phyloP scores from a whole-genome alignment of 2,888 invertebrate genomes.

The Calameuta filiformis region DNA sequence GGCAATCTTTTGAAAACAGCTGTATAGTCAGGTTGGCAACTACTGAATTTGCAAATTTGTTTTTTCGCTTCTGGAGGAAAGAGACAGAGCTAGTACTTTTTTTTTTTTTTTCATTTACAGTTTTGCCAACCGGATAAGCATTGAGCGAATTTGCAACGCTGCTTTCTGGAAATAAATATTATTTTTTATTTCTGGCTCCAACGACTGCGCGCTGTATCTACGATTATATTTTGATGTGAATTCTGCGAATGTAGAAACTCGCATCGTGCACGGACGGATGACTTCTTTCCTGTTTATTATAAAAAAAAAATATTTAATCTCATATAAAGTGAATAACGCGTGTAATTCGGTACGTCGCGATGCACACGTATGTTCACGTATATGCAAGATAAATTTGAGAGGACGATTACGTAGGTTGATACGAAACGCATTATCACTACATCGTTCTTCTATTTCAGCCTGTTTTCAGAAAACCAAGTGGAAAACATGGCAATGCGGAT shows the following conservation, averaged over 20 bases:
- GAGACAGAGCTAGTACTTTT: neutral
- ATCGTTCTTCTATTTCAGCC: neutral
- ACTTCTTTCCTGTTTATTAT: neutral
- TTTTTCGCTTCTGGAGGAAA: neutral
- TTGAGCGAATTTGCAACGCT: neutral
- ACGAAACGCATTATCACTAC: neutral
- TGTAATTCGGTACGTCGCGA: neutral
- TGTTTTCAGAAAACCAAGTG: neutral
- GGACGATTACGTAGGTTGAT: neutral
- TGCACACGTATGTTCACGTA: no score
- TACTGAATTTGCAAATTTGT: neutral
- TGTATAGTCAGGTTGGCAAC: neutral
- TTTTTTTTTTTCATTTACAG: neutral
- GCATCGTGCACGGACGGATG: neutral
- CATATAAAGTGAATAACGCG: neutral
- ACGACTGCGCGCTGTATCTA: neutral
- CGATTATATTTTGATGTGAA: neutral
- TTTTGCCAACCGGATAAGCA: neutral
- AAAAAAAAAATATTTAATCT: neutral
- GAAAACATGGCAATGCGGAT: neutral
- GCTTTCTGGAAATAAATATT: neutral
- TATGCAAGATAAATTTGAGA: no score
- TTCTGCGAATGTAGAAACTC: neutral
- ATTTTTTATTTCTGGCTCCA: neutral
- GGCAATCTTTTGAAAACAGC: constrained; percentile 32